Conservation (phyloP, 2,113 vertebrate genomes). For the Atractosteus spatula region DNA sequence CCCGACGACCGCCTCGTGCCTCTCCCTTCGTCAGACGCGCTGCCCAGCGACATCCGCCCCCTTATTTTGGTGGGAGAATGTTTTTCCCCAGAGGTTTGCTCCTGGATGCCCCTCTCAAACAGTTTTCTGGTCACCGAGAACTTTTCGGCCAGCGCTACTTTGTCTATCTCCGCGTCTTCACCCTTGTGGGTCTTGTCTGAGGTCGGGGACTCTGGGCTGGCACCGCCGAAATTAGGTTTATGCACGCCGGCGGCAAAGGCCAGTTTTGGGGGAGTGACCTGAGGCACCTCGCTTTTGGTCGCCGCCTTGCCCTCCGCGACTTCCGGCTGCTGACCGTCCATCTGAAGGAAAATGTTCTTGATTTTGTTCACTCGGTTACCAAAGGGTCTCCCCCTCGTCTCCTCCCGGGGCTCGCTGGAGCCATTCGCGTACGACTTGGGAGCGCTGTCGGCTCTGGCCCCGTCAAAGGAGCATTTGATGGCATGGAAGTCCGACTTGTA, state of each 20-base stretch:
- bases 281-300: conserved; percentile 57
- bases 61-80: conserved; percentile 64
- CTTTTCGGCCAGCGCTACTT: conserved; percentile 83
- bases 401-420: conserved; percentile 66
- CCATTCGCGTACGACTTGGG: conserved; percentile 72
- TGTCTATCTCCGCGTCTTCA: conserved; percentile 82
- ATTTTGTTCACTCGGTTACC: conserved; percentile 88
- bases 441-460: conserved; percentile 63
- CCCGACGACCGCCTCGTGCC: conserved; percentile 47
- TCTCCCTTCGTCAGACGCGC: conserved; percentile 60
- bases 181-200: conserved; percentile 71
- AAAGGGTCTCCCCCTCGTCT: conserved; percentile 78
- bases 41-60: conserved; percentile 58
- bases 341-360: conserved; percentile 88
- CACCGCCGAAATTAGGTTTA: conserved; percentile 58
- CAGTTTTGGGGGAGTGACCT: conserved; percentile 55
- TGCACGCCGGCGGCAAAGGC: conserved; percentile 61
- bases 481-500: conserved; percentile 90
- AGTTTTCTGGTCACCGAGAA: conserved; percentile 88
- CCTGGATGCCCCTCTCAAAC: conserved; percentile 81
- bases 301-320: conserved; percentile 68
- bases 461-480: conserved; percentile 88
- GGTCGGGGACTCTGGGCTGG: conserved; percentile 54
- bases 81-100: conserved; percentile 67
- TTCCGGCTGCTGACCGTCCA: conserved; percentile 79